phyloP scores from a whole-genome alignment of 2,113 vertebrate species.

The Nothocercus nigrocapillus region DNA sequence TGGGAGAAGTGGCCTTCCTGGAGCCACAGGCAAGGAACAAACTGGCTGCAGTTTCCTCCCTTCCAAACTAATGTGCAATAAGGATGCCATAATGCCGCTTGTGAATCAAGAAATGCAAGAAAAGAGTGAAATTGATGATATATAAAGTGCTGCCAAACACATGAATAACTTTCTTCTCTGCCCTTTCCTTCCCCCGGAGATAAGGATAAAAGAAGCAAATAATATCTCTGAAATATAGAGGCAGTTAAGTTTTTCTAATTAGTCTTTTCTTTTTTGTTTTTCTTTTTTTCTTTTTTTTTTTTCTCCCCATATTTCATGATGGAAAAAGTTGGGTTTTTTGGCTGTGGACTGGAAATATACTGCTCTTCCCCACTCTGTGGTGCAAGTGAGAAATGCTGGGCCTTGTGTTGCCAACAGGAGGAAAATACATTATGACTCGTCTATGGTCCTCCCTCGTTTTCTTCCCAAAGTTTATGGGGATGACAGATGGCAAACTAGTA shows the following conservation, averaged over 20 bases:
- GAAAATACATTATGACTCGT: slow-evolving; percentile 33
- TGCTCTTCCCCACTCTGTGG: not conserved
- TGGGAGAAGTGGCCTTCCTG: not conserved
- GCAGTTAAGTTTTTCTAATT: not conserved
- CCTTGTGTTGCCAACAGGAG: not conserved
- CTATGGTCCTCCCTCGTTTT: slow-evolving; percentile 11
- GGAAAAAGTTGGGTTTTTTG: not conserved
- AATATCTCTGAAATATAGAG: not conserved
- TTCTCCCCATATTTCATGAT: not conserved
- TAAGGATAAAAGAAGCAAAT: slow-evolving; percentile 1
- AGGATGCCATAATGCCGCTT: slow-evolving; percentile 59
- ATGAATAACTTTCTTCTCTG: slow-evolving; percentile 3
- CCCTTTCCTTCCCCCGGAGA: not conserved
- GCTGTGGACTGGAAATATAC: not conserved
- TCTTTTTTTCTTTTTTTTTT: not conserved
- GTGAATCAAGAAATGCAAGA: slow-evolving; percentile 39
- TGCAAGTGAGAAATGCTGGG: not conserved
- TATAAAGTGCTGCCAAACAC: slow-evolving; percentile 61
- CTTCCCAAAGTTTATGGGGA: not conserved
- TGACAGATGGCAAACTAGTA: slow-evolving; percentile 28
- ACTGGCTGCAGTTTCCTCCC: not conserved
- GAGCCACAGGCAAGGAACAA: slow-evolving; percentile 48
- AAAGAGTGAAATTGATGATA: slow-evolving; percentile 54
- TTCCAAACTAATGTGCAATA: slow-evolving; percentile 48
- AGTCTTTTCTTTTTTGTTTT: not conserved